Percentiles rank a stretch among this genome's conserved stretches.
Evolutionary conservation across 2,797 vertebrate species (phyloP).

Genomic region (Danio choprae): DNA sequence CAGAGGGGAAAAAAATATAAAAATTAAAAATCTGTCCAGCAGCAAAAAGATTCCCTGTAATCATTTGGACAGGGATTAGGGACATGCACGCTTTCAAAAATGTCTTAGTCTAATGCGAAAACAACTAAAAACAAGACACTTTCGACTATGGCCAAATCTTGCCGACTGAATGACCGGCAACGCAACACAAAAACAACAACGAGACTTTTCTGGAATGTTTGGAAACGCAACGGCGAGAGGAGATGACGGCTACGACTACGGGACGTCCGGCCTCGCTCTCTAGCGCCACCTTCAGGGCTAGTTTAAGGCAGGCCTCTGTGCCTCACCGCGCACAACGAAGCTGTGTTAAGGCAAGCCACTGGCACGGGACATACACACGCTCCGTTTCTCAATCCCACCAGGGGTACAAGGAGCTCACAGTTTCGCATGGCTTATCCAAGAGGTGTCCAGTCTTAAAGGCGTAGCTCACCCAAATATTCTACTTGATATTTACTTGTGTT

Average conservation of each 20-base stretch:
- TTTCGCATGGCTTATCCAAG: constrained; percentile 19
- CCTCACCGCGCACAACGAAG: constrained; percentile 62
- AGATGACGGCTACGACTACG: background rate
- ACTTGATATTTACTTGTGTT: too few relatives aligned
- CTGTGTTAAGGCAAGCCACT: constrained; percentile 68
- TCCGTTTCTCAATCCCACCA: constrained; percentile 16
- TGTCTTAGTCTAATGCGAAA: constrained; percentile 31
- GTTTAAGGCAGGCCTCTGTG: constrained; percentile 69
- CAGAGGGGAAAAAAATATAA: constrained; percentile 57
- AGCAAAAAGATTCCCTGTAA: constrained; percentile 66
- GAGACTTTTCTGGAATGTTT: constrained; percentile 75
- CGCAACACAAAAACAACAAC: constrained; percentile 22
- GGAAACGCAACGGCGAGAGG: constrained; percentile 51
- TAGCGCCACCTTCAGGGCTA: constrained; percentile 60
- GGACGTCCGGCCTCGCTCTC: constrained; percentile 3
- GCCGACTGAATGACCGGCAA: constrained; percentile 2
- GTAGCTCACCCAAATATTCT: too few relatives aligned
- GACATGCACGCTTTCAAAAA: constrained; percentile 21
- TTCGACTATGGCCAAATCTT: constrained; percentile 12
- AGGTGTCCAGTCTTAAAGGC: background rate
- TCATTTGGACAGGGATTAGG: constrained; percentile 43
- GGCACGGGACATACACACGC: constrained; percentile 40
- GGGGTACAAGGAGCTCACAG: constrained; percentile 37
- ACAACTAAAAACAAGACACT: constrained; percentile 10
- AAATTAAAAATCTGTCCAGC: constrained; percentile 73